Percentiles rank a stretch among this genome's conserved stretches.
Conservation (phyloP, 2,113 vertebrate genomes). For the Edolisoma coerulescens region DNA sequence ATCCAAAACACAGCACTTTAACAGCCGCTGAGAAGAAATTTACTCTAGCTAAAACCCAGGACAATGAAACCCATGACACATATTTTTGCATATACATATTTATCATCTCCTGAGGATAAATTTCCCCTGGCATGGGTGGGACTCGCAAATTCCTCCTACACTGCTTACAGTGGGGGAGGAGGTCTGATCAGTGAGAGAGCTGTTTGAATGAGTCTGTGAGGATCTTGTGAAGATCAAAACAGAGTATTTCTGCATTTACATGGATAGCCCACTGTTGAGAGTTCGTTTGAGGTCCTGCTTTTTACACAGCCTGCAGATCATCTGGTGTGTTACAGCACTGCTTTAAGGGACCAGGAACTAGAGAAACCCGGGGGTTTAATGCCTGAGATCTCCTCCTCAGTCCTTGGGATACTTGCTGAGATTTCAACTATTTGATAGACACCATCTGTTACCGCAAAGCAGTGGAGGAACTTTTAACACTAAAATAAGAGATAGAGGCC, state of each 20-base stretch:
- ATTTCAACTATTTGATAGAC: background rate
- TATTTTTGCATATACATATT: background rate
- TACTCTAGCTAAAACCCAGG: background rate
- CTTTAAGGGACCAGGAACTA: background rate
- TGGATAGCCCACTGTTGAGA: background rate
- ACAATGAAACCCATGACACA: background rate
- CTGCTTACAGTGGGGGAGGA: background rate
- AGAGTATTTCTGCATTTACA: background rate
- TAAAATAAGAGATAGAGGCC: background rate
- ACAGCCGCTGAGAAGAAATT: background rate
- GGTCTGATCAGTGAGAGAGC: background rate
- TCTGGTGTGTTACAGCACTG: background rate
- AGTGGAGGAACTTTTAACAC: background rate
- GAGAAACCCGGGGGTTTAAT: background rate
- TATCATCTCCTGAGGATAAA: background rate
- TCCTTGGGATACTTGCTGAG: background rate
- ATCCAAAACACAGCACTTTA: background rate
- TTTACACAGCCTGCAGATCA: background rate
- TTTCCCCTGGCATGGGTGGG: fast-evolving
- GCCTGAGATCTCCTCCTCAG: background rate
- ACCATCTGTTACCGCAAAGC: background rate
- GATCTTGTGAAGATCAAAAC: background rate
- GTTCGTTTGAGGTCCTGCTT: background rate
- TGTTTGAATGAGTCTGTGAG: background rate
- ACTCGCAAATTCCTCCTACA: background rate